Conservation (phyloP, 2,888 invertebrate species). For the Entomobrya proxima region DNA sequence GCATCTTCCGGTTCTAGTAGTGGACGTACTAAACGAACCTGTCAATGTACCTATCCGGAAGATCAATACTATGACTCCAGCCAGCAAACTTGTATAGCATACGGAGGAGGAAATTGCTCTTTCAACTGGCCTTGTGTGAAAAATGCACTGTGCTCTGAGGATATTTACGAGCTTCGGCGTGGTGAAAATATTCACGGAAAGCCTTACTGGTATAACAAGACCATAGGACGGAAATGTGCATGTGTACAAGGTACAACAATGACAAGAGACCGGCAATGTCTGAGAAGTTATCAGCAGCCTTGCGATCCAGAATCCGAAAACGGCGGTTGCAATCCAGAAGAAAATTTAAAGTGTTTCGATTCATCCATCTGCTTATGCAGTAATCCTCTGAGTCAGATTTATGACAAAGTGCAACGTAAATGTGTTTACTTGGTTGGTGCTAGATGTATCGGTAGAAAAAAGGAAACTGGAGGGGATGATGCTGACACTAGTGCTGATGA, state of each 20-base stretch:
- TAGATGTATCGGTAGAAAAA: slow-evolving; percentile 35
- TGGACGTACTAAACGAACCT: slow-evolving; percentile 21
- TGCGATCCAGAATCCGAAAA: slow-evolving; percentile 51
- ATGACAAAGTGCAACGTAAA: slow-evolving; percentile 50
- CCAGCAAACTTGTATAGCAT: slow-evolving; percentile 62
- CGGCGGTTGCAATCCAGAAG: slow-evolving; percentile 63
- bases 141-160: slow-evolving; percentile 64
- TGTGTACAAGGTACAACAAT: slow-evolving; percentile 49
- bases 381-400: slow-evolving; percentile 69
- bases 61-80: slow-evolving; percentile 60
- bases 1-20: neutral
- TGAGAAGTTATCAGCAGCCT: slow-evolving; percentile 48
- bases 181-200: slow-evolving; percentile 68
- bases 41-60: slow-evolving; percentile 65
- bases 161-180: slow-evolving; percentile 67
- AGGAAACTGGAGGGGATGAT: slow-evolving; percentile 48
- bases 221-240: slow-evolving; percentile 64
- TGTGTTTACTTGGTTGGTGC: slow-evolving; percentile 65
- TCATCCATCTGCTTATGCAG: slow-evolving; percentile 65
- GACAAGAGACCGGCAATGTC: slow-evolving; percentile 56
- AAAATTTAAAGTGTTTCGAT: slow-evolving; percentile 68
- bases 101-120: slow-evolving; percentile 67
- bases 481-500: slow-evolving; percentile 52
- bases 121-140: slow-evolving; percentile 60
- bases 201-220: slow-evolving; percentile 66